Percentiles rank a stretch among this genome's conserved stretches.
These are phyloP conservation scores for Amblyteles armatorius DNA, from an alignment of 2,888 invertebrate species.

Conservation along the genomic window DNA sequence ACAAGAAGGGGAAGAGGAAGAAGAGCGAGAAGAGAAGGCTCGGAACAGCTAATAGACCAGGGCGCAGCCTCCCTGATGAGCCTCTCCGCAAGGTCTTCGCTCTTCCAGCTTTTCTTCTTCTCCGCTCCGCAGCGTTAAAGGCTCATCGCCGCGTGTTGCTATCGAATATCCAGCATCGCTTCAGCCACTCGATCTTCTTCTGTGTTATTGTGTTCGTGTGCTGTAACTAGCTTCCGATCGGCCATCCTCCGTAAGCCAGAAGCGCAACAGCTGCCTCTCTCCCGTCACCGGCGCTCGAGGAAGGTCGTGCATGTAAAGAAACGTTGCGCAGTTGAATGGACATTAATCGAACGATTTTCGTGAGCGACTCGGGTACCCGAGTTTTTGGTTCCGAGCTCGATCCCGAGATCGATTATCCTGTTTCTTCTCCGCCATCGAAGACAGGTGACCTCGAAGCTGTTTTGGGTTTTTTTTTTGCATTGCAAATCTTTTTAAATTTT, in stretches of 20 bases:
- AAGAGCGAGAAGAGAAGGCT: slow-evolving; percentile 16
- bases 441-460: too few relatives aligned
- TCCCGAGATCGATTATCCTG: neutral
- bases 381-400: neutral
- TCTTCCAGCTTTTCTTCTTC: slow-evolving; percentile 52
- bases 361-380: neutral
- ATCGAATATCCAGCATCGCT: slow-evolving; percentile 61
- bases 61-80: slow-evolving; percentile 62
- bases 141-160: slow-evolving; percentile 57
- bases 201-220: slow-evolving; percentile 20
- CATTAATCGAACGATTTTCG: neutral
- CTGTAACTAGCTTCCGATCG: slow-evolving; percentile 64
- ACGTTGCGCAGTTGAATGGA: neutral
- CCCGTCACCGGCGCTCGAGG: slow-evolving; percentile 38
- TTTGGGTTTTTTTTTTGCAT: neutral
- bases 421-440: neutral
- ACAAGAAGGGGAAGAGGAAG: slow-evolving; percentile 18
- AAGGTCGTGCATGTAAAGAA: neutral
- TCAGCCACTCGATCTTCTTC: slow-evolving; percentile 51
- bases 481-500: neutral
- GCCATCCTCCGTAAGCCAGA: slow-evolving; percentile 58
- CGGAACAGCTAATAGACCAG: slow-evolving; percentile 59
- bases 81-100: slow-evolving; percentile 56
- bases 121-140: slow-evolving; percentile 26
- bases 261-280: slow-evolving; percentile 55